phyloP scores from a whole-genome alignment of 2,797 vertebrate species.

The Neoniphon sammara region DNA sequence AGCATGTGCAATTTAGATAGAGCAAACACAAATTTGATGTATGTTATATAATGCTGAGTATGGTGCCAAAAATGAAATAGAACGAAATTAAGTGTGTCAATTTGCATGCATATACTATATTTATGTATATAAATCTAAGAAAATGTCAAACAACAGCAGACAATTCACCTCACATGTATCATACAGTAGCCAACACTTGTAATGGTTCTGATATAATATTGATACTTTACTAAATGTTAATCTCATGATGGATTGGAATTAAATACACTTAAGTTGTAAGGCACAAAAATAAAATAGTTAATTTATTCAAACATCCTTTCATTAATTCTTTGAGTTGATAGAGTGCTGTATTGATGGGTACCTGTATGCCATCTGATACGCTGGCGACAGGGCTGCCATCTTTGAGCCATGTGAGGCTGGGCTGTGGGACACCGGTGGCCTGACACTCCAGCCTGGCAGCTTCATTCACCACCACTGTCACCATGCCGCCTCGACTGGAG shows the following conservation, averaged over 20 bases:
- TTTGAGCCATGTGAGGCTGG: constrained; percentile 96
- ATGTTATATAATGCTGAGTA: no score
- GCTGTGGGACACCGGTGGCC: constrained; percentile 91
- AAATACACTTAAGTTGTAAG: background rate
- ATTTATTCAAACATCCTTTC: background rate
- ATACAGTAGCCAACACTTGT: no score
- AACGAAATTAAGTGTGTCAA: no score
- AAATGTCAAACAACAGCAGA: no score
- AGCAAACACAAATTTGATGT: background rate
- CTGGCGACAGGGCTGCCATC: constrained; percentile 95
- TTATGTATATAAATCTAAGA: no score
- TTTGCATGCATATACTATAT: no score
- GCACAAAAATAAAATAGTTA: background rate
- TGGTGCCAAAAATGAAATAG: no score
- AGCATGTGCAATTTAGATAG: background rate
- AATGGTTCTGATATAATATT: no score
- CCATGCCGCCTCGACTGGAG: constrained; percentile 84
- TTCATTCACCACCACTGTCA: constrained; percentile 92
- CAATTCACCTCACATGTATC: no score
- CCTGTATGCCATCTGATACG: constrained; percentile 90
- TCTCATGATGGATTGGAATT: no score
- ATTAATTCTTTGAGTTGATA: background rate
- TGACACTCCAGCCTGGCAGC: constrained; percentile 90
- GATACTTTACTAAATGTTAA: no score
- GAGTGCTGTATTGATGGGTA: constrained; percentile 53